Evolutionary conservation across 1,140 invertebrate species (phyloP).

Genomic region (Hyposmocoma kahamanoa): DNA sequence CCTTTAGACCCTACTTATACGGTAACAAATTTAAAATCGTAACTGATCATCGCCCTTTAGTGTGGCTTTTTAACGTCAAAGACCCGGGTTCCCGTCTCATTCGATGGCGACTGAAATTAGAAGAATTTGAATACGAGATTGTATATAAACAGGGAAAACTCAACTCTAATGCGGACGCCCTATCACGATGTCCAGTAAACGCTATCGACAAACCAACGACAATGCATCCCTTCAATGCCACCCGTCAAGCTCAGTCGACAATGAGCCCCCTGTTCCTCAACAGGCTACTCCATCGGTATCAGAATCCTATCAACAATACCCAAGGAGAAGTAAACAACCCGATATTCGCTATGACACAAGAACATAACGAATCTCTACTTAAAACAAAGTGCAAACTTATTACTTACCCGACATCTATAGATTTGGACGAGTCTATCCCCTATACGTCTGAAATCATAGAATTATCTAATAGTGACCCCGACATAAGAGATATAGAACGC

Average conservation of each 20-base stretch:
- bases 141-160: constrained; percentile 16
- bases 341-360: constrained; percentile 27
- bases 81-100: background rate
- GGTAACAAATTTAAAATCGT: constrained; percentile 58
- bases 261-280: background rate
- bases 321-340: constrained; percentile 10
- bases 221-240: background rate
- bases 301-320: background rate
- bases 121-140: constrained; percentile 17
- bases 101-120: background rate
- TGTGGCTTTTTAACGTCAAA: constrained; percentile 33
- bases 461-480: background rate
- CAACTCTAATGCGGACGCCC: background rate
- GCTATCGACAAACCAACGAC: background rate
- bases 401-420: background rate
- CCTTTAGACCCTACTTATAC: constrained; percentile 66
- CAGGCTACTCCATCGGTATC: background rate
- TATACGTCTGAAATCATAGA: background rate
- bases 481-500: background rate
- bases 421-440: background rate
- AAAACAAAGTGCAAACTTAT: constrained; percentile 3
- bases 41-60: constrained; percentile 70
- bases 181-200: background rate
- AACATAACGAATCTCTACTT: constrained; percentile 17
- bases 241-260: background rate